A percentile compares a stretch with the other conserved stretches of the same genome.
These are phyloP conservation scores for Deladenus siricidicola DNA, from an alignment of 2,888 invertebrate species.

Conservation along the genomic window DNA sequence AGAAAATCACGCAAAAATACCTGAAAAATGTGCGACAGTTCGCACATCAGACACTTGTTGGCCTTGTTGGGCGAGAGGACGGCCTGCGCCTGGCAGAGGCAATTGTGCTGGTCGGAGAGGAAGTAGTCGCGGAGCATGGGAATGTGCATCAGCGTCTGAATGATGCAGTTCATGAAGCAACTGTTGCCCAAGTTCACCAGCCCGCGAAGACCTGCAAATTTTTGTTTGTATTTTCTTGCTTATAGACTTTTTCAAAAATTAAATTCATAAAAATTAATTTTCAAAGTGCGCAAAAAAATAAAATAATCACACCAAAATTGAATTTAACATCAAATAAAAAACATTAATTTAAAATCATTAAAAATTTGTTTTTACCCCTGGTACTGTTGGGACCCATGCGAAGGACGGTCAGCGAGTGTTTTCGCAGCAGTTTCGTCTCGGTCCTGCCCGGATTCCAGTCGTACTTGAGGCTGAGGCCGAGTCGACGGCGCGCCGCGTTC, in stretches of 20 bases:
- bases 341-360: no score
- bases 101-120: constrained; percentile 81
- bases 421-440: constrained; percentile 22
- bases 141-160: constrained; percentile 80
- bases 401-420: constrained; percentile 5
- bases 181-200: constrained; percentile 91
- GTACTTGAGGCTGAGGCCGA: constrained; percentile 26
- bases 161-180: constrained; percentile 80
- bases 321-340: no score
- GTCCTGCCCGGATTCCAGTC: constrained; percentile 29
- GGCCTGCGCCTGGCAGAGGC: no score
- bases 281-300: neutral
- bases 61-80: constrained; percentile 55
- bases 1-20: no score
- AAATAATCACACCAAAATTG: no score
- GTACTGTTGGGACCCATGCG: constrained; percentile 5
- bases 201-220: constrained; percentile 69
- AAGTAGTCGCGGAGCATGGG: constrained; percentile 81
- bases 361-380: no score
- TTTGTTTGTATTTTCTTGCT: no score
- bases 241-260: neutral
- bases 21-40: constrained; percentile 88
- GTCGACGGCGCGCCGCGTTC: constrained; percentile 57
- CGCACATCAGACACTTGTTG: constrained; percentile 71
- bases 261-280: neutral